Evolutionary conservation across 2,888 invertebrate genomes (phyloP), one percentile per base, ranked within the genome.

Genomic region (Hedya salicella): DNA sequence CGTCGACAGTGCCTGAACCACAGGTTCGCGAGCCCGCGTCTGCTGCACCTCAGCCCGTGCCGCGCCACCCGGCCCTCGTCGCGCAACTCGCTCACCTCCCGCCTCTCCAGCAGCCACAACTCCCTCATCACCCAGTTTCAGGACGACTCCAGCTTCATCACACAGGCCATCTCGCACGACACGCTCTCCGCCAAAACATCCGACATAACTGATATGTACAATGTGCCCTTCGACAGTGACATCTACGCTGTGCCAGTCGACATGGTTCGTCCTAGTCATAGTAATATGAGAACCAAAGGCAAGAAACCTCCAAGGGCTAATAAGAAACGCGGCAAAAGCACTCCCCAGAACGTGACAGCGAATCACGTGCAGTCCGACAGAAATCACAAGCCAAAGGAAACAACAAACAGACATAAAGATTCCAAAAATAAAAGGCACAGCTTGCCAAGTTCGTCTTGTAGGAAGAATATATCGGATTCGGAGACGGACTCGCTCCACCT

Each of bases 151-250:
- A 96, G 95, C 79, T 97, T 97, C 81, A 97, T 97, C 72, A 97
- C 97, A 0, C 97, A 97, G 80, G 97, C 97, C 36, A 97, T 97
- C 92, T 97, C 97, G 0, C 97, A 97, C 79, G 97, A 97, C 79
- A 95, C 96, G 1, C 90, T 97, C 40, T 92, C 94, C 9, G 79
- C 87, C 3, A 93, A 95, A 69, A 94, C 95, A n/a, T 94, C 95
- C 69, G 96, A 96, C 79, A 96, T 96, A 68, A 95, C 95, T 40
- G 97, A 97, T 83, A 95, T 97, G 93, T 97, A 97, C 83, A 97
- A 96, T 88, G 97, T 97, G 68, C 97, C 97, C 70, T 96, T 97
- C 75, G 97, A 97, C 80, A 96, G 97, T 75, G 97, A 97, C 83
- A 96, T 97, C 73, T 97, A 97, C 82, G 96, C 97, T 13, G 95